A percentile compares a stretch with the other conserved stretches of the same genome.
These are phyloP conservation scores for Ethmia dodecea DNA, from an alignment of 2,888 invertebrate species.

Conservation along the genomic window DNA sequence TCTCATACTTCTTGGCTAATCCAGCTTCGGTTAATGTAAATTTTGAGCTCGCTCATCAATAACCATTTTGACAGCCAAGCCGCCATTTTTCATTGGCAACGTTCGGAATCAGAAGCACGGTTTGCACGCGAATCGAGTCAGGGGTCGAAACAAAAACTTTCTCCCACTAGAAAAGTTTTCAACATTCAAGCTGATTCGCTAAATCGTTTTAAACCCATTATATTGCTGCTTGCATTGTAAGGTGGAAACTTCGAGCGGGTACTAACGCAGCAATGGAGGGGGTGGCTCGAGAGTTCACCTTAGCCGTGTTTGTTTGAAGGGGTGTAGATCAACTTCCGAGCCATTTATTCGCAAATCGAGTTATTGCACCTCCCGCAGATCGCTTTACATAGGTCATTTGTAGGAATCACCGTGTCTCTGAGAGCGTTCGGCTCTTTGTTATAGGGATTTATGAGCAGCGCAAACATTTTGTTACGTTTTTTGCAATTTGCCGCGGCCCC, in stretches of 20 bases:
- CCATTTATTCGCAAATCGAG: conserved; percentile 73
- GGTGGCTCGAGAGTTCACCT: conserved; percentile 41
- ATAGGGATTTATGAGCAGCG: conserved; percentile 14
- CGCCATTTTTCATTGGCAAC: conserved; percentile 62
- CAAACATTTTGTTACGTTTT: background rate
- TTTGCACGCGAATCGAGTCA: no score
- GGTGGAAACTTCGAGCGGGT: conserved; percentile 36
- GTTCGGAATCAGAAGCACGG: conserved; percentile 46
- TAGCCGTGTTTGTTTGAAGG: conserved; percentile 31
- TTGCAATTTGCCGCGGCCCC: conserved; percentile 18
- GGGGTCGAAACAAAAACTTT: conserved; percentile 56
- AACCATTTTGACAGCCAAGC: conserved; percentile 67
- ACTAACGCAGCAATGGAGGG: conserved; percentile 56
- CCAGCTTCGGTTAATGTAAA: conserved; percentile 59
- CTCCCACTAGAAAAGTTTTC: conserved; percentile 38
- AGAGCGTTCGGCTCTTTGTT: conserved; percentile 26
- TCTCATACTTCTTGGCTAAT: conserved; percentile 38
- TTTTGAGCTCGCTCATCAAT: conserved; percentile 61
- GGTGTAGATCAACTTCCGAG: conserved; percentile 68
- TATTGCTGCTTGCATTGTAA: conserved; percentile 54
- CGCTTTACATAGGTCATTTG: conserved; percentile 68
- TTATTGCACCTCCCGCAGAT: conserved; percentile 69
- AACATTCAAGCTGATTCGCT: conserved; percentile 45
- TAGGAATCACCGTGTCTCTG: conserved; percentile 45
- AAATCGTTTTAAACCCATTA: conserved; percentile 44